A percentile compares a stretch with the other conserved stretches of the same genome.
Evolutionary conservation across 92 coral and sea anemone species (phyloP).

Genomic region (Phenganax subtilis): DNA sequence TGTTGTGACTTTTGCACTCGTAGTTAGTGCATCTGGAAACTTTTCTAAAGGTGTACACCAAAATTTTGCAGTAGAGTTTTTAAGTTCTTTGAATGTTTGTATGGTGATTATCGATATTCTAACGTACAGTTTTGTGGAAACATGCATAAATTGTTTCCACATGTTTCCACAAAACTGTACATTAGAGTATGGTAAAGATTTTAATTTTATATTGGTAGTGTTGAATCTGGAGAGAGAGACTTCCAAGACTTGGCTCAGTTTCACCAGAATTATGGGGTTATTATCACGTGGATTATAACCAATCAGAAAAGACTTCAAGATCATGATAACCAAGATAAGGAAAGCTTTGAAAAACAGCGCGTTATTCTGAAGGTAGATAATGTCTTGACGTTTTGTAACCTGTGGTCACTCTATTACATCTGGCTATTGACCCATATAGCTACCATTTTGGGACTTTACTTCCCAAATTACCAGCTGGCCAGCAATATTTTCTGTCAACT

Average conservation of each 20-base stretch:
- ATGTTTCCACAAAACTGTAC: no score
- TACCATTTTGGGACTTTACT: neutral
- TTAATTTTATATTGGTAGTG: neutral
- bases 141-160: no score
- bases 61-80: no score
- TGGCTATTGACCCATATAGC: no score
- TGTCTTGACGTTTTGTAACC: neutral
- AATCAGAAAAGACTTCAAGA: conserved; percentile 19
- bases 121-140: no score
- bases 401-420: no score
- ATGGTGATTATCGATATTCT: no score
- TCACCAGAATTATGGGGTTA: conserved; percentile 7
- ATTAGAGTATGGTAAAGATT: no score
- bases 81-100: no score
- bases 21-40: no score
- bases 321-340: conserved; percentile 12
- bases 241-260: neutral
- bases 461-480: neutral
- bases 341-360: conserved; percentile 22
- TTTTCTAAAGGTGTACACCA: no score
- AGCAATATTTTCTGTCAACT: neutral
- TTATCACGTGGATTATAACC: conserved; percentile 14
- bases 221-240: conserved; percentile 15
- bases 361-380: neutral
- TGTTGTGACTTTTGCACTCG: neutral